Percentiles rank a stretch among this genome's conserved stretches.
Evolutionary conservation across 2,888 invertebrate genomes (phyloP).

Genomic region (Drosophila diplacantha): DNA sequence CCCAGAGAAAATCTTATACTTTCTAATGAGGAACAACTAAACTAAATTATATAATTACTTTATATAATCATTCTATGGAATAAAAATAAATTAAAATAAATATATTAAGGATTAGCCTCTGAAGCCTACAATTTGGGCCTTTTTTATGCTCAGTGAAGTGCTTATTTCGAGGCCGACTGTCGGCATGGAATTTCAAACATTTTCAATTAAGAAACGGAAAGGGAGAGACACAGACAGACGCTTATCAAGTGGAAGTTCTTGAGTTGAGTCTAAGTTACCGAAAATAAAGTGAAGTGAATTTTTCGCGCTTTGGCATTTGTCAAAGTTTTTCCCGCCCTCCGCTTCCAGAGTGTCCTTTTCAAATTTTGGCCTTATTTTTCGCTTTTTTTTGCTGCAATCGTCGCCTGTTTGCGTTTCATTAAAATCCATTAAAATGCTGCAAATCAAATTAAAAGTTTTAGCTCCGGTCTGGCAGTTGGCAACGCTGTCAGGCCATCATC

Average conservation of each 20-base stretch:
- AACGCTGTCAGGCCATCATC: constrained; percentile 58
- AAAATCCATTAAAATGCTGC: constrained; percentile 74
- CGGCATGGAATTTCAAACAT: constrained; percentile 70
- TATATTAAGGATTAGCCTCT: too few species aligned
- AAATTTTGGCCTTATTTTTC: constrained; percentile 23
- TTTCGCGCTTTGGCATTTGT: constrained; percentile 73
- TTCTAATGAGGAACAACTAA: not conserved
- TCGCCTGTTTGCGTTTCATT: constrained; percentile 73
- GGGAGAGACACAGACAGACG: constrained; percentile 34
- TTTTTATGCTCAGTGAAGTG: constrained; percentile 1
- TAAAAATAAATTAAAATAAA: not conserved
- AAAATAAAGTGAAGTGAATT: constrained; percentile 65
- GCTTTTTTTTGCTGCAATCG: constrained; percentile 32
- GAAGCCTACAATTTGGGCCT: not conserved
- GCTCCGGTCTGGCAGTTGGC: constrained; percentile 50
- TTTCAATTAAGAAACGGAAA: constrained; percentile 62
- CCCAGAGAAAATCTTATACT: not conserved
- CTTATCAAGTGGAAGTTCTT: constrained; percentile 50
- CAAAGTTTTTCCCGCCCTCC: constrained; percentile 56
- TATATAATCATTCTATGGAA: too few species aligned
- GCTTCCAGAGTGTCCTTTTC: constrained; percentile 64
- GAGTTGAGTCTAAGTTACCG: constrained; percentile 62
- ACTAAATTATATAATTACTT: too few species aligned
- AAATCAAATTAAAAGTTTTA: constrained; percentile 74
- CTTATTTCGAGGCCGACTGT: constrained; percentile 44